Evolutionary conservation across 2,113 vertebrate genomes (phyloP).

Genomic region (Collichthys lucidus): DNA sequence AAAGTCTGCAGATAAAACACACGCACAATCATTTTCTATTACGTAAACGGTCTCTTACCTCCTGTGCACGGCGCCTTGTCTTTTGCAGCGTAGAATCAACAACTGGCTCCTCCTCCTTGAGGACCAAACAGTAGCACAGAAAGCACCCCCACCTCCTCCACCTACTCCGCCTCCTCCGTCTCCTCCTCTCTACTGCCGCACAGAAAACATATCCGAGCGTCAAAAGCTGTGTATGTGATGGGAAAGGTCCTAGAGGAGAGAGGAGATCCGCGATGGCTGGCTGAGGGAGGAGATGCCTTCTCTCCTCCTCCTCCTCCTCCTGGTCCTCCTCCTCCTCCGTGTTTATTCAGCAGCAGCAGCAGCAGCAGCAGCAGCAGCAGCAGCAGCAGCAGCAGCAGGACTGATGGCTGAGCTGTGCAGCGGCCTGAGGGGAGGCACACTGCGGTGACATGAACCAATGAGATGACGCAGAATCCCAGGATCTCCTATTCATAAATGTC

Average conservation of each 20-base stretch:
- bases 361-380: too few species aligned
- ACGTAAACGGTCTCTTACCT: slow-evolving; percentile 82
- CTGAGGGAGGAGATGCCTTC: slow-evolving; percentile 39
- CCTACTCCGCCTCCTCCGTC: slow-evolving; percentile 51
- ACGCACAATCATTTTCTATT: slow-evolving; percentile 58
- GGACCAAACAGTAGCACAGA: slow-evolving; percentile 68
- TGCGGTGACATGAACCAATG: slow-evolving; percentile 73
- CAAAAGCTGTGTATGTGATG: slow-evolving; percentile 12
- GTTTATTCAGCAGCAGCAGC: slow-evolving; percentile 29
- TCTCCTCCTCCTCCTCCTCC: background rate
- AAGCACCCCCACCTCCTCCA: slow-evolving; percentile 18
- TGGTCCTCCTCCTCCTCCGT: slow-evolving; percentile 38
- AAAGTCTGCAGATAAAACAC: slow-evolving; percentile 46
- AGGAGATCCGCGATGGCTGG: slow-evolving; percentile 62
- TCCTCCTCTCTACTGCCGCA: slow-evolving; percentile 66
- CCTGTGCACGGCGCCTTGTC: slow-evolving; percentile 69
- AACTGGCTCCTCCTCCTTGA: slow-evolving; percentile 83
- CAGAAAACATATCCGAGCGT: slow-evolving; percentile 44
- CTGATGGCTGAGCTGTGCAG: slow-evolving; percentile 34
- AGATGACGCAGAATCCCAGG: slow-evolving; percentile 73
- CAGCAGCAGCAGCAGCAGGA: slow-evolving; percentile 35
- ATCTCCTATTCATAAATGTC: slow-evolving; percentile 71
- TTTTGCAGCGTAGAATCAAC: slow-evolving; percentile 73
- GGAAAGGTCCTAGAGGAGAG: slow-evolving; percentile 34
- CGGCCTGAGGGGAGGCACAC: slow-evolving; percentile 67